Evolutionary conservation across 2,888 invertebrate genomes (phyloP).

Genomic region (Latheticus oryzae): DNA sequence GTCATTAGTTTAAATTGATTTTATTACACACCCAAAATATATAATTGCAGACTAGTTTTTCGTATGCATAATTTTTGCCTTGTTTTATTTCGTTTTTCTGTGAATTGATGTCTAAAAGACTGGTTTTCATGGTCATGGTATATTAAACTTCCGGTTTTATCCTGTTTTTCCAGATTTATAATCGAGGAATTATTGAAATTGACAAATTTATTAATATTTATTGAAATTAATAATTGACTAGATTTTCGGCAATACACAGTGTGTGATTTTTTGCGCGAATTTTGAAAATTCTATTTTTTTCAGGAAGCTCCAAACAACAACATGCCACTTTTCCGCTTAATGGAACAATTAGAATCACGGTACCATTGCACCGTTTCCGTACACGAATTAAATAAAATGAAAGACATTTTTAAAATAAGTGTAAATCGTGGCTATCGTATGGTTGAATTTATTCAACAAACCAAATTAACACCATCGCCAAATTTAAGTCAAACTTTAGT

Average conservation of each 20-base stretch:
- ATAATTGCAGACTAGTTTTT: too few species aligned
- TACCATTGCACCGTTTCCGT: conserved; percentile 81
- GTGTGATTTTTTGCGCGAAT: too few species aligned
- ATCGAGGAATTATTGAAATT: too few species aligned
- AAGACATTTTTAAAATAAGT: conserved; percentile 81
- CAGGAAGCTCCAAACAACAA: conserved; percentile 80
- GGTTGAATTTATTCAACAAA: conserved; percentile 73
- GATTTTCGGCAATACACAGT: too few species aligned
- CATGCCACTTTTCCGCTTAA: conserved; percentile 83
- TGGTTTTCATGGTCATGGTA: conserved; percentile 18
- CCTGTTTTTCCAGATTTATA: conserved; percentile 12
- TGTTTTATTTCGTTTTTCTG: not conserved
- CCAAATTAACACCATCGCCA: conserved; percentile 70
- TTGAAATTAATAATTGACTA: too few species aligned
- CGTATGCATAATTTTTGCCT: conserved; percentile 11
- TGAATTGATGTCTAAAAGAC: conserved; percentile 1
- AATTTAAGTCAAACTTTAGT: conserved; percentile 59
- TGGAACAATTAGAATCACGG: conserved; percentile 85
- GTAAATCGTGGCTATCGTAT: conserved; percentile 78
- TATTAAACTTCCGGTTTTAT: conserved; percentile 12
- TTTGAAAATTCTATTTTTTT: conserved; percentile 46
- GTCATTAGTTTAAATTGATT: not conserved
- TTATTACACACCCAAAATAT: too few species aligned
- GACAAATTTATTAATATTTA: too few species aligned
- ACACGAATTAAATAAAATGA: conserved; percentile 78